Evolutionary conservation across 1,140 invertebrate genomes (phyloP).

Genomic region (Brachionus rotundiformis): DNA sequence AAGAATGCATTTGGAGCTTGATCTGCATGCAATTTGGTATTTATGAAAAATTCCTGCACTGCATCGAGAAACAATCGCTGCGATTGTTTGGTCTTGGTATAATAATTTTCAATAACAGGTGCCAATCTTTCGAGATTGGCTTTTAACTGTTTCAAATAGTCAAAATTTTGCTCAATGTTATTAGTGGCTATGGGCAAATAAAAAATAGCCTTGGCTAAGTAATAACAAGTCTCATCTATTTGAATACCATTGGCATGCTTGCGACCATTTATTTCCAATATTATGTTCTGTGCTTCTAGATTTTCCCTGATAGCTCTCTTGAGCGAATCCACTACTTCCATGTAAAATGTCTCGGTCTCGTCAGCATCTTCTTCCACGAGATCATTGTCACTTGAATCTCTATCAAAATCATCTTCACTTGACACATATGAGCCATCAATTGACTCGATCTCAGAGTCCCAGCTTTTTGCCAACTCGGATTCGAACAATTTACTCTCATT

Average conservation of each 20-base stretch:
- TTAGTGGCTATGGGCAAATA: neutral
- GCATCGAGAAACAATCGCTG: conserved; percentile 37
- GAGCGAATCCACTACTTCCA: conserved; percentile 3
- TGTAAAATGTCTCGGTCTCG: conserved; percentile 16
- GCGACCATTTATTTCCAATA: conserved; percentile 43
- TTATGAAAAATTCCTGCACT: conserved; percentile 35
- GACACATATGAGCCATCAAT: neutral
- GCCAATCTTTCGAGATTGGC: conserved; percentile 7
- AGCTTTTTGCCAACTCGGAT: neutral
- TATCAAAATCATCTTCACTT: conserved; percentile 1
- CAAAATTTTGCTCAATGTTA: neutral
- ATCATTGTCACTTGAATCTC: neutral
- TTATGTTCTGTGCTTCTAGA: conserved; percentile 14
- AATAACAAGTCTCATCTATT: conserved; percentile 47
- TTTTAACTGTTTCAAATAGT: conserved; percentile 27
- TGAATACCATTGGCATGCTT: conserved; percentile 49
- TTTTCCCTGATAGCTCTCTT: conserved; percentile 29
- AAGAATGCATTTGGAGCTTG: conserved; percentile 8
- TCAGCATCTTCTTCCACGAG: neutral
- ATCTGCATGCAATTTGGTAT: conserved; percentile 8
- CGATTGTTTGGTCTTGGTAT: conserved; percentile 37
- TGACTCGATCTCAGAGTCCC: neutral
- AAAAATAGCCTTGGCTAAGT: conserved; percentile 24
- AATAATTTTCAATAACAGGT: conserved; percentile 37
- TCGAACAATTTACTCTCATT: neutral